Base-by-base conservation (phyloP, 1,140 invertebrate species). In the Polypedilum pembai region DNA sequence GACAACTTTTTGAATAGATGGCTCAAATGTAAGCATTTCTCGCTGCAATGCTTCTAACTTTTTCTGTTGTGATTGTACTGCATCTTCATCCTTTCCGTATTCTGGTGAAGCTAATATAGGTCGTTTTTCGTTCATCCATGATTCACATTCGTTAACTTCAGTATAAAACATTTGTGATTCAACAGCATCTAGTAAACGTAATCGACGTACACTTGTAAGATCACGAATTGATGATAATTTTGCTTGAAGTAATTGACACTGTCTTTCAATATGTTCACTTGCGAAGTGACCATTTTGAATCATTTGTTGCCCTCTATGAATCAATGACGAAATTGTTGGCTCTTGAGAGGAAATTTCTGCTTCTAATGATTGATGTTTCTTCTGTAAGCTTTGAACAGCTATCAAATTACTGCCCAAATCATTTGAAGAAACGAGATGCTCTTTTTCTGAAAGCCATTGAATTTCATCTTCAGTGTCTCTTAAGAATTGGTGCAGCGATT, bases 331-430 rank as follows among this genome's bases (percentile, higher is more conserved):
- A 2, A 96, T 88, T 1, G 94, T 87, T 0, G 94, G 91, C 81
- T 96, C 93, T 77, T 94, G 89, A 8, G 90, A 90, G 40, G 85
- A 79, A 8, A 96, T 83, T 83, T 96, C 94, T 0, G 92, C 89
- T 80, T 96, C 94, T 4, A 95, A 79, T 1, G 89, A 88, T 77
- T 93, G 89, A 83, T 99, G 96, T 83, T 98, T 98, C 86, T 98
- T 99, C 78, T 98, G 95, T 72, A 99, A 83, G 78, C 93, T 93
- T 80, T 99, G 96, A 0, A 98, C 95, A n/a, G 94, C 91, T 20
- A 92, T 90, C 63, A 99, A 83, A 17, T 82, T 80, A 79, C 86
- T 87, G 76, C 93, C 89, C 76, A 94, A 82, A 84, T 96, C 87
- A 77, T 88, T 86, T 1, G 92, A 95, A 0, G 88, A 85, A 2